A percentile compares a stretch with the other conserved stretches of the same genome.
Evolutionary conservation across 1,140 invertebrate genomes (phyloP).

Genomic region (Drosophila erecta): DNA sequence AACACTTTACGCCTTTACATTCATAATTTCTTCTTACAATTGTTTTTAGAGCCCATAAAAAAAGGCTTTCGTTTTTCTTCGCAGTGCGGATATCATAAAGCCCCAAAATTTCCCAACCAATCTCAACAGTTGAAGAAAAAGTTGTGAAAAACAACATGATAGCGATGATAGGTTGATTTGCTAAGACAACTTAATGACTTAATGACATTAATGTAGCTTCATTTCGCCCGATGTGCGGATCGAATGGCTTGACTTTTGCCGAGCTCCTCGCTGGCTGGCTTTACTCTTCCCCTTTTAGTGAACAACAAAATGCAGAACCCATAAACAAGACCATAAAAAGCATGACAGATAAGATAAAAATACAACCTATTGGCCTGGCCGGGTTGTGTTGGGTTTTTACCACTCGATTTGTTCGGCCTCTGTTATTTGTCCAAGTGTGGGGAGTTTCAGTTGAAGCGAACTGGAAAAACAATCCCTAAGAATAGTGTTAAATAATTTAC

Average conservation of each 20-base stretch:
- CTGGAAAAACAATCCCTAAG: slow-evolving; percentile 34
- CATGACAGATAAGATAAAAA: slow-evolving; percentile 68
- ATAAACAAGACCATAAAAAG: slow-evolving; percentile 56
- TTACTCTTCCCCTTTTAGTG: slow-evolving; percentile 44
- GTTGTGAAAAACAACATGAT: slow-evolving; percentile 58
- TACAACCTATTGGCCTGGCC: slow-evolving; percentile 41
- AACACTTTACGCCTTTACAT: background rate
- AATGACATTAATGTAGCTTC: slow-evolving; percentile 70
- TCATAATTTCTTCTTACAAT: slow-evolving; percentile 2
- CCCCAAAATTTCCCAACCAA: slow-evolving; percentile 32
- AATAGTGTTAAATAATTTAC: slow-evolving; percentile 52
- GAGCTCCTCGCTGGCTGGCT: slow-evolving; percentile 41
- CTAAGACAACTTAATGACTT: slow-evolving; percentile 73
- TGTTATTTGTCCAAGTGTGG: slow-evolving; percentile 69
- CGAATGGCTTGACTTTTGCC: slow-evolving; percentile 29
- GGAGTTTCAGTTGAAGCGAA: slow-evolving; percentile 23
- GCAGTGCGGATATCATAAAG: slow-evolving; percentile 14
- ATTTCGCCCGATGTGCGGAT: slow-evolving; percentile 29
- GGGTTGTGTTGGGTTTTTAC: slow-evolving; percentile 55
- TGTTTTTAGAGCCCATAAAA: slow-evolving; percentile 12
- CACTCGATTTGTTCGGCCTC: slow-evolving; percentile 16
- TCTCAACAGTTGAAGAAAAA: slow-evolving; percentile 40
- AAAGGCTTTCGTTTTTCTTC: slow-evolving; percentile 11
- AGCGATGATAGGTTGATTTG: slow-evolving; percentile 29
- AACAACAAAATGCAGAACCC: slow-evolving; percentile 47